These are phyloP conservation scores for Drosophila busckii DNA, from an alignment of 1,140 invertebrate species.

Conservation along the genomic window DNA sequence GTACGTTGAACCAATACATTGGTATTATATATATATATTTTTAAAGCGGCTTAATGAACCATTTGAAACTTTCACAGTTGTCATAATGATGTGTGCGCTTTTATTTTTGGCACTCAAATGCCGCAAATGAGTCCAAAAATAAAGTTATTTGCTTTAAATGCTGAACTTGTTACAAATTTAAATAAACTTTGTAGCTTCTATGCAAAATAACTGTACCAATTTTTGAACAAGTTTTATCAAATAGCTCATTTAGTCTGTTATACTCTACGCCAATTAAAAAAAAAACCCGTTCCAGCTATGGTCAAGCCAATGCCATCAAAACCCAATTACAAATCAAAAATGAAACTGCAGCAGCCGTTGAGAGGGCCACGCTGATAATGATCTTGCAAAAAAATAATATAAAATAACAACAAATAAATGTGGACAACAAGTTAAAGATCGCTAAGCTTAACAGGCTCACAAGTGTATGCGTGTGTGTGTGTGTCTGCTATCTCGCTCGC, in stretches of 20 bases:
- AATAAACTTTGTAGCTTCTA: constrained; percentile 11
- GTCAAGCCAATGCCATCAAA: constrained; percentile 58
- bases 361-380: constrained; percentile 48
- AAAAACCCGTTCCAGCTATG: constrained; percentile 56
- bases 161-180: constrained; percentile 3
- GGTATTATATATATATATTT: constrained; percentile 44
- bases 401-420: neutral
- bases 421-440: constrained; percentile 17
- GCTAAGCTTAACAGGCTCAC: constrained; percentile 27
- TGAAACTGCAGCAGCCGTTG: constrained; percentile 55
- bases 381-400: constrained; percentile 55
- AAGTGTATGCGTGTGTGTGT: too few species aligned
- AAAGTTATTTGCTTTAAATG: constrained; percentile 3
- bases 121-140: constrained; percentile 67
- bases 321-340: constrained; percentile 59
- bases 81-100: constrained; percentile 69
- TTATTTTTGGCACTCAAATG: constrained; percentile 68
- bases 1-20: constrained; percentile 4
- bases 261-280: constrained; percentile 24
- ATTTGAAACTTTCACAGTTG: constrained; percentile 72
- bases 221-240: neutral
- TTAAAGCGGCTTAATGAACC: constrained; percentile 74
- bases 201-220: neutral
- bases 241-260: too few species aligned
- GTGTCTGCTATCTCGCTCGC: too few species aligned